Evolutionary conservation across 2,888 invertebrate species (phyloP).

Genomic region (Macaria liturata): DNA sequence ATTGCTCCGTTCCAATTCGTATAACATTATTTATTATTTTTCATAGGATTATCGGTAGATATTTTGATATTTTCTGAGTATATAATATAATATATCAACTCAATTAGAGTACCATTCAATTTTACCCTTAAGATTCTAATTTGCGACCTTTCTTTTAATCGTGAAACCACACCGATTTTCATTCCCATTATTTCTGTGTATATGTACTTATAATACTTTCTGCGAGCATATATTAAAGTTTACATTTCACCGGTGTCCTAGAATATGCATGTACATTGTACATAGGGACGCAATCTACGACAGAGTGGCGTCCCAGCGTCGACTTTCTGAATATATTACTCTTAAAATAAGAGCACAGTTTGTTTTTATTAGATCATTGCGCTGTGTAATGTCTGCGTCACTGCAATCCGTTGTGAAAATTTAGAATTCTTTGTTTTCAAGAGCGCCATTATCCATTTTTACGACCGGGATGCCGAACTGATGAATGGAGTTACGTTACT

Average conservation of each 20-base stretch:
- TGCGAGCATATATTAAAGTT: too few relatives aligned
- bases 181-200: too few relatives aligned
- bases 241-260: conserved; percentile 1
- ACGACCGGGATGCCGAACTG: conserved; percentile 2
- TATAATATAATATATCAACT: too few relatives aligned
- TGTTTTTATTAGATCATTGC: conserved; percentile 29
- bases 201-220: too few relatives aligned
- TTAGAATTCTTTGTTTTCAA: conserved; percentile 27
- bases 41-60: too few relatives aligned
- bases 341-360: conserved; percentile 27
- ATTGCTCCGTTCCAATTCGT: too few relatives aligned
- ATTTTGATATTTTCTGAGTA: too few relatives aligned
- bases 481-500: conserved; percentile 1
- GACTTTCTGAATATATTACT: conserved; percentile 27
- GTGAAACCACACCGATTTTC: too few relatives aligned
- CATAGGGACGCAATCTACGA: conserved; percentile 55
- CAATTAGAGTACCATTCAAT: too few relatives aligned
- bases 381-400: conserved; percentile 24
- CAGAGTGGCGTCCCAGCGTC: conserved; percentile 25
- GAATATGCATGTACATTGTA: conserved; percentile 19
- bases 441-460: conserved; percentile 16
- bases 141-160: too few relatives aligned
- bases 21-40: too few relatives aligned
- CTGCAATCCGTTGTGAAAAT: conserved; percentile 22
- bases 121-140: too few relatives aligned